phyloP scores from a whole-genome alignment of 2,113 vertebrate genomes.

The Protobothrops flavoviridis region DNA sequence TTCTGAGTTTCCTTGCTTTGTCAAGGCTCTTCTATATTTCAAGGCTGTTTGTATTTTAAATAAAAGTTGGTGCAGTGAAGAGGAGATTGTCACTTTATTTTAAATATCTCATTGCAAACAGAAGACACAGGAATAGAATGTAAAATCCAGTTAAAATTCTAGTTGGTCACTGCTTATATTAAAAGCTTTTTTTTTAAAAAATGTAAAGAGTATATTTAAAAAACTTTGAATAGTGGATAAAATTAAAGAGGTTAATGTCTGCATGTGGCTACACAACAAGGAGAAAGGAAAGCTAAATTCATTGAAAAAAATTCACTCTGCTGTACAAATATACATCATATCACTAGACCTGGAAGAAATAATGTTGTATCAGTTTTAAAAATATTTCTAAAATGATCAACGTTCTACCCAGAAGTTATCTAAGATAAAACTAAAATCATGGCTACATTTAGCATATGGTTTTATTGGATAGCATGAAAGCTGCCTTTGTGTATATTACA shows the following conservation, averaged over 20 bases:
- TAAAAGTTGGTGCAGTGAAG: neutral
- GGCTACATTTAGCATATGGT: neutral
- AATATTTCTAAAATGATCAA: conserved; percentile 5
- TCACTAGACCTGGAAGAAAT: conserved; percentile 5
- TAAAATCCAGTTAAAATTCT: neutral
- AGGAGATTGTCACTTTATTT: neutral
- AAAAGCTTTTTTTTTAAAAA: neutral
- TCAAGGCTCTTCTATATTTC: neutral
- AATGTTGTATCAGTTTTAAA: conserved; percentile 24
- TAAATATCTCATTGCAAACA: neutral
- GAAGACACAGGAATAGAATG: neutral
- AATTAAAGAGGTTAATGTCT: conserved; percentile 16
- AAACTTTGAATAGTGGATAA: conserved; percentile 15
- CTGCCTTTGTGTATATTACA: neutral
- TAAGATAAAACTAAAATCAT: conserved; percentile 11
- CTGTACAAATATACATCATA: conserved; percentile 15
- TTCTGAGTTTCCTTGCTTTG: neutral
- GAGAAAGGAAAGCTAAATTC: conserved; percentile 22
- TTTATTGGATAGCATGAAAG: neutral
- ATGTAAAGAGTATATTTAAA: neutral
- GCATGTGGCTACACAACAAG: conserved; percentile 20
- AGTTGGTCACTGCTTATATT: neutral
- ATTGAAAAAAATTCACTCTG: conserved; percentile 12
- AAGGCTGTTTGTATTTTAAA: neutral
- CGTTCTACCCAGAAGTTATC: conserved; percentile 4